Base-by-base conservation (phyloP, 1,140 invertebrate species). In the Argopecten irradians region DNA sequence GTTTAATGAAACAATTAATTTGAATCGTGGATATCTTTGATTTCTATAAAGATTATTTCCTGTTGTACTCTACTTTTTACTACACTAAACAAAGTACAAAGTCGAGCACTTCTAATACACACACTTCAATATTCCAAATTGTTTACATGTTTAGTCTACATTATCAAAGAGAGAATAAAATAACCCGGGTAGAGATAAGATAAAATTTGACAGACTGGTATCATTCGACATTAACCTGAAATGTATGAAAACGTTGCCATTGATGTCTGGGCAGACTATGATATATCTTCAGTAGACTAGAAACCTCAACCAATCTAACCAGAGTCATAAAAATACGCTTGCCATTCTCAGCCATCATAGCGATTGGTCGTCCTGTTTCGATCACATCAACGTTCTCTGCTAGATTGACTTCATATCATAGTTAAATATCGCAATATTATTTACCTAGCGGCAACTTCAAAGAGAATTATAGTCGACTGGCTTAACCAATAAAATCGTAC, bases 361-460 rank as follows among this genome's bases (percentile, higher is more conserved):
- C 55, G n/a, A 71, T 71, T 71, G 55, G 55, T n/a, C 22, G 22
- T 13, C 55, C 55, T 71, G n/a, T n/a, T 71, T 71, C 55, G 55
- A 71, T 71, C 55, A 22, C 55, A 71, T 71, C 55, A 71, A 71
- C 55, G 28, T 28, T n/a, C 55, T 71, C 55, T n/a, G 55, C n/a
- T 71, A 71, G 55, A 28, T 71, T 71, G 55, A 71, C 55, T 71
- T 71, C 55, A 71, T 71, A 71, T 71, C 55, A 28, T 71, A 28
- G 55, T 71, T 71, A 71, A 71, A 71, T 71, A 71, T 71, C 55
- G 55, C 55, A 71, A 71, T 71, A 71, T 71, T 71, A 71, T 71
- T 71, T 71, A 71, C 55, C 55, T 71, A 71, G 55, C 55, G 55
- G 55, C 55, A 71, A 71, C 55, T 71, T 71, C 55, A 71, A 71